A percentile compares a stretch with the other conserved stretches of the same genome.
These are phyloP conservation scores for Agrochola macilenta DNA, from an alignment of 2,888 invertebrate genomes.

Conservation along the genomic window DNA sequence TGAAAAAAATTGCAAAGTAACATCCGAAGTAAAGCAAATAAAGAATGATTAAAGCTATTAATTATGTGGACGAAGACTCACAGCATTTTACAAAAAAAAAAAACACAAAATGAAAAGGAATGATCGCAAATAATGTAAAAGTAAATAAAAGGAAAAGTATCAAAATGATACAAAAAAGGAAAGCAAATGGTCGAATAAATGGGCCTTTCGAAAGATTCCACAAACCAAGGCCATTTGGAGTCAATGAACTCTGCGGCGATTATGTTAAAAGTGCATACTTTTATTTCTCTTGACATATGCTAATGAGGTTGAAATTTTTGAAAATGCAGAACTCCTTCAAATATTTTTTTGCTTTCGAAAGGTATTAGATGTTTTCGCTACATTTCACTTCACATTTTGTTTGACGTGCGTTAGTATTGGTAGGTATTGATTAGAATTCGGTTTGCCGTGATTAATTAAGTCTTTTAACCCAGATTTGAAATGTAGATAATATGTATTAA, in stretches of 20 bases:
- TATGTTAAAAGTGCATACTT: conserved; percentile 38
- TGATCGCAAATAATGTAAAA: conserved; percentile 58
- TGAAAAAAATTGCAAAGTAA: conserved; percentile 1
- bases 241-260: conserved; percentile 69
- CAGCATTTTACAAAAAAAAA: conserved; percentile 24
- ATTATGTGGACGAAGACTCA: conserved; percentile 12
- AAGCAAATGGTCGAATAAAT: conserved; percentile 65
- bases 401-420: background rate
- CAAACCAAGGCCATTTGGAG: conserved; percentile 74
- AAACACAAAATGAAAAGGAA: conserved; percentile 36
- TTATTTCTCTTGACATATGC: conserved; percentile 39
- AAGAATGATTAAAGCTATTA: conserved; percentile 34
- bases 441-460: conserved; percentile 24
- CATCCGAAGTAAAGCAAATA: conserved; percentile 1
- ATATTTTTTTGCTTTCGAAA: conserved; percentile 1
- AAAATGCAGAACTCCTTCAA: conserved; percentile 14
- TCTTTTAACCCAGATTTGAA: conserved; percentile 18
- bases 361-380: background rate
- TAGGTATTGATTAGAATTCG: background rate
- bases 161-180: conserved; percentile 60
- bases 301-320: conserved; percentile 32
- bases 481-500: background rate
- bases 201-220: conserved; percentile 70
- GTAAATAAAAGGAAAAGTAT: conserved; percentile 72
- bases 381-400: background rate